Conservation (phyloP, 2,113 vertebrate species). For the Anarrhichthys ocellatus region DNA sequence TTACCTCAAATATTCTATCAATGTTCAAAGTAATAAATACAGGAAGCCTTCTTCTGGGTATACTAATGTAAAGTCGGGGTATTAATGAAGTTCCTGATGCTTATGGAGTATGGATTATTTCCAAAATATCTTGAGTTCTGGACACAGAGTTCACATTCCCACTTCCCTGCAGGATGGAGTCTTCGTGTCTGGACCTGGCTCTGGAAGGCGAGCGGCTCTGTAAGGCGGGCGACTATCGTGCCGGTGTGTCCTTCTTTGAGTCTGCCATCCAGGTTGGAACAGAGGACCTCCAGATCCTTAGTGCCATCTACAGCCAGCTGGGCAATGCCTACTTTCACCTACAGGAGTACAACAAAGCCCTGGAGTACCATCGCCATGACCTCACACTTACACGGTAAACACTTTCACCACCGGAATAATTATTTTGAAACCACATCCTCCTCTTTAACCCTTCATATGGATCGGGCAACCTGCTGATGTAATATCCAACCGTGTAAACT, state of each 20-base stretch:
- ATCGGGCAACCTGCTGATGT: background rate
- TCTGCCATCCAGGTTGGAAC: constrained; percentile 97
- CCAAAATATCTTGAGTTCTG: background rate
- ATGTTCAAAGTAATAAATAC: background rate
- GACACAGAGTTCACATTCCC: background rate
- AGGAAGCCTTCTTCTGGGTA: background rate
- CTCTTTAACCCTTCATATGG: background rate
- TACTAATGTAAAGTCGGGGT: background rate
- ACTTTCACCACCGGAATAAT: background rate
- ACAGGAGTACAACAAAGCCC: constrained; percentile 93
- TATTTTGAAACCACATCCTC: background rate
- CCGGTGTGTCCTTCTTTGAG: constrained; percentile 95
- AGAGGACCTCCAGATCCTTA: constrained; percentile 95
- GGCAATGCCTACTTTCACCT: constrained; percentile 98
- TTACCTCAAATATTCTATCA: background rate
- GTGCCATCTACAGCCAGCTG: constrained; percentile 98
- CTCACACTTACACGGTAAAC: constrained; percentile 91
- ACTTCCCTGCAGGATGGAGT: constrained; percentile 91
- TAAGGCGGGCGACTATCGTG: constrained; percentile 90
- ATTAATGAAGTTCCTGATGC: background rate
- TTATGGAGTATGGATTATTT: background rate
- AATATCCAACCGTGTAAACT: background rate
- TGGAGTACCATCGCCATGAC: constrained; percentile 97
- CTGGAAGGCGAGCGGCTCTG: constrained; percentile 96
- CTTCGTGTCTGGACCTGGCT: constrained; percentile 96